phyloP scores from a whole-genome alignment of 2,797 vertebrate genomes.

The Microctenopoma steveboyesi region DNA sequence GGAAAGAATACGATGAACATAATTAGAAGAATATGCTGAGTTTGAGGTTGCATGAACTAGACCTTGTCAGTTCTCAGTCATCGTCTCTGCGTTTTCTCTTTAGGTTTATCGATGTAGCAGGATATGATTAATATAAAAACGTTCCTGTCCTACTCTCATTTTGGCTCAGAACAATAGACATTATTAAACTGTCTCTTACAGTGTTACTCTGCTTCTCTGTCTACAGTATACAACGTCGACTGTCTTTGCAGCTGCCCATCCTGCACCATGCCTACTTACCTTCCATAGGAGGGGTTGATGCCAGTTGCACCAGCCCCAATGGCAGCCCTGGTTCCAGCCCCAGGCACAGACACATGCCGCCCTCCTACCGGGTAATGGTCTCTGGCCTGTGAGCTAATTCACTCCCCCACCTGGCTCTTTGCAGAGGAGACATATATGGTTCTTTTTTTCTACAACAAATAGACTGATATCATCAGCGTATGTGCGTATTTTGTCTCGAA shows the following conservation, averaged over 20 bases:
- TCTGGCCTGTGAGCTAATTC: constrained; percentile 93
- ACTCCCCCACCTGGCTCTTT: constrained; percentile 67
- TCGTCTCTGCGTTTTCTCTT: neutral
- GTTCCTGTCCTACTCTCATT: neutral
- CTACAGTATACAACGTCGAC: constrained; percentile 96
- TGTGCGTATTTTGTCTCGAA: constrained; percentile 83
- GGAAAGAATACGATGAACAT: constrained; percentile 30
- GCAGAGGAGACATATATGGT: constrained; percentile 71
- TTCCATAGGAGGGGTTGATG: constrained; percentile 98
- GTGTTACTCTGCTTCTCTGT: constrained; percentile 12
- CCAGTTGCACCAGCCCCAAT: constrained; percentile 96
- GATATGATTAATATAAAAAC: neutral
- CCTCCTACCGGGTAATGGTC: constrained; percentile 99
- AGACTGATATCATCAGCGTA: constrained; percentile 86
- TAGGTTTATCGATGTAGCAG: neutral
- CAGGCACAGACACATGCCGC: constrained; percentile 98
- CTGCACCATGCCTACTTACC: constrained; percentile 98
- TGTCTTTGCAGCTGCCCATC: constrained; percentile 98
- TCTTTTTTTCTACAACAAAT: constrained; percentile 77
- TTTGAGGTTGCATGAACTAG: constrained; percentile 10
- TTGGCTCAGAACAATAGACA: neutral
- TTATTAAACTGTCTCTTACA: constrained; percentile 1
- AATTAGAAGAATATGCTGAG: constrained; percentile 30
- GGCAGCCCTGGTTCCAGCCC: constrained; percentile 97
- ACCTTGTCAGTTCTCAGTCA: neutral